phyloP scores from a whole-genome alignment of 1,140 invertebrate genomes.

The Drosophila grimshawi region DNA sequence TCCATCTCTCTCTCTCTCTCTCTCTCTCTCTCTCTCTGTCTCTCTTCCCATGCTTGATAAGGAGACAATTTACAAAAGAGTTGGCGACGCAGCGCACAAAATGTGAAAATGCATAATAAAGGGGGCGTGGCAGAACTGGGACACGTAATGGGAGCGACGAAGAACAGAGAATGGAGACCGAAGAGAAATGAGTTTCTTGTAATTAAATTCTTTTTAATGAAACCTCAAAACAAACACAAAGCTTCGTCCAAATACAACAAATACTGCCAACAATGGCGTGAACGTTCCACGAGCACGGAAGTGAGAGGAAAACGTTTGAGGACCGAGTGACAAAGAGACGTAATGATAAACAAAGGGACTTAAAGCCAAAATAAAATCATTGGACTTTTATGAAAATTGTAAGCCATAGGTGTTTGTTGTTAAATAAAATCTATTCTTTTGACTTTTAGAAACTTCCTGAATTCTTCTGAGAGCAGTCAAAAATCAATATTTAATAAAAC shows the following conservation, averaged over 20 bases:
- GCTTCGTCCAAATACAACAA: slow-evolving; percentile 25
- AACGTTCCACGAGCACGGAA: slow-evolving; percentile 11
- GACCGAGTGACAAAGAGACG: slow-evolving; percentile 14
- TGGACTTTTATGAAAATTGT: background rate
- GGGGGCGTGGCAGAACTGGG: slow-evolving; percentile 39
- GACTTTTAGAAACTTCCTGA: background rate
- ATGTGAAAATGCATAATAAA: slow-evolving; percentile 72
- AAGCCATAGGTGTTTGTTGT: too few species aligned
- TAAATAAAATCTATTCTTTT: too few species aligned
- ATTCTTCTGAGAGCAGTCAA: too few species aligned
- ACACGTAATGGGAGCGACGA: slow-evolving; percentile 22
- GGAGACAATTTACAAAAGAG: slow-evolving; percentile 43
- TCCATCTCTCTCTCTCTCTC: background rate
- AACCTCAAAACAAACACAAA: slow-evolving; percentile 62
- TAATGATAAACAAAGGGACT: slow-evolving; percentile 8
- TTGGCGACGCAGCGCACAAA: slow-evolving; percentile 36
- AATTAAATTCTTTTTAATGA: slow-evolving; percentile 75
- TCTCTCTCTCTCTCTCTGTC: background rate
- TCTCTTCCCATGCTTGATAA: background rate
- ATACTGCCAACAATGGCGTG: slow-evolving; percentile 20
- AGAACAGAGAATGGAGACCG: slow-evolving; percentile 1
- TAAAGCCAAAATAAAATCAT: slow-evolving; percentile 1
- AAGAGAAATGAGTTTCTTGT: slow-evolving; percentile 38
- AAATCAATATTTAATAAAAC: background rate
- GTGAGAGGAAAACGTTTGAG: slow-evolving; percentile 4